These are phyloP conservation scores for Cosmorhoe ocellata DNA, from an alignment of 2,888 invertebrate genomes.

Conservation along the genomic window DNA sequence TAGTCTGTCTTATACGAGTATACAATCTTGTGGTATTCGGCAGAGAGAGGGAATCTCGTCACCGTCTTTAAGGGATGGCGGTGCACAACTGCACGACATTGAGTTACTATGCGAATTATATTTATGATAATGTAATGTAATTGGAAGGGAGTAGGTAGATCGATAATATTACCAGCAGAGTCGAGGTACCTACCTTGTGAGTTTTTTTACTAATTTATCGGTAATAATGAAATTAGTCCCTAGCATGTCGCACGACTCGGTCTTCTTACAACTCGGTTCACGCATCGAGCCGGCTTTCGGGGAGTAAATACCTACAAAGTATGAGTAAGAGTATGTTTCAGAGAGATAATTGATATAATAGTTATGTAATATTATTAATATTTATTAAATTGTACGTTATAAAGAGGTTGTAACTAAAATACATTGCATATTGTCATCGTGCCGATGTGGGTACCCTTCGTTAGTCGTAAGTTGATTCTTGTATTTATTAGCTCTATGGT, in stretches of 20 bases:
- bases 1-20: conserved; percentile 41
- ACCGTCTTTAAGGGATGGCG: conserved; percentile 11
- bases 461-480: conserved; percentile 77
- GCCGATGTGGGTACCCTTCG: conserved; percentile 59
- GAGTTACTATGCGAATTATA: conserved; percentile 13
- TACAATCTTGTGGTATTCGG: conserved; percentile 35
- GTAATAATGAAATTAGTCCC: conserved; percentile 4
- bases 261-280: background rate
- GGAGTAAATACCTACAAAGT: conserved; percentile 32
- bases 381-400: conserved; percentile 67
- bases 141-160: conserved; percentile 16
- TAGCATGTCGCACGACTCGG: conserved; percentile 9
- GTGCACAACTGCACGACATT: conserved; percentile 8
- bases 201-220: conserved; percentile 13
- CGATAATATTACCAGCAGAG: conserved; percentile 13
- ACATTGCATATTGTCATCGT: conserved; percentile 59
- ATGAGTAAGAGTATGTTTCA: conserved; percentile 54
- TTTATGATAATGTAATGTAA: conserved; percentile 18
- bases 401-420: conserved; percentile 79
- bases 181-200: conserved; percentile 21
- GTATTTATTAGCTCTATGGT: conserved; percentile 77
- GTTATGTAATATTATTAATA: conserved; percentile 66
- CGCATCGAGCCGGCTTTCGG: conserved; percentile 12
- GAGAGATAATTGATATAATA: conserved; percentile 68
- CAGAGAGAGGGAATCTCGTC: conserved; percentile 36